phyloP scores from a whole-genome alignment of 1,140 invertebrate species.

The Tetranychus cinnabarinus region DNA sequence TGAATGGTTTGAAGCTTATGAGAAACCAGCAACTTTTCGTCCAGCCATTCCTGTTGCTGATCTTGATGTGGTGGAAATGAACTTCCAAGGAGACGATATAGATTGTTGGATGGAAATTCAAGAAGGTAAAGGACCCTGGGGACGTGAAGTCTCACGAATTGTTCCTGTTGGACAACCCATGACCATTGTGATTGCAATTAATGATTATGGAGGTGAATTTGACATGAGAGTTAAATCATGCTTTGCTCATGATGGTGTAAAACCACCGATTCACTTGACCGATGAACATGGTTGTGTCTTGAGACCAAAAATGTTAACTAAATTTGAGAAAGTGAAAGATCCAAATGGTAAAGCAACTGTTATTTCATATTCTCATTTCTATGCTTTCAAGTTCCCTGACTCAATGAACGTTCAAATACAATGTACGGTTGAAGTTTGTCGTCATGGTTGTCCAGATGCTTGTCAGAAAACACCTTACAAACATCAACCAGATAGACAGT shows the following conservation, averaged over 20 bases:
- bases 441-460: conserved; percentile 57
- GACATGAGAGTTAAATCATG: conserved; percentile 88
- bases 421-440: conserved; percentile 71
- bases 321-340: conserved; percentile 47
- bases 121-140: conserved; percentile 81
- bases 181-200: conserved; percentile 75
- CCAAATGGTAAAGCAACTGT: conserved; percentile 31
- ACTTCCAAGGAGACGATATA: conserved; percentile 53
- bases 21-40: conserved; percentile 58
- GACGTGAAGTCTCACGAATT: conserved; percentile 68
- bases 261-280: conserved; percentile 65
- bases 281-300: conserved; percentile 77
- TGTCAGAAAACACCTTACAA: conserved; percentile 13
- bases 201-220: conserved; percentile 79
- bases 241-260: conserved; percentile 60
- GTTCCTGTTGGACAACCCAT: conserved; percentile 55
- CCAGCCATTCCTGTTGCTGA: conserved; percentile 67
- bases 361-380: conserved; percentile 81
- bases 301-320: conserved; percentile 76
- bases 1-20: conserved; percentile 90
- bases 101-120: conserved; percentile 95
- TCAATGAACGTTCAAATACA: conserved; percentile 76
- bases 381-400: conserved; percentile 86
- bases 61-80: conserved; percentile 71
- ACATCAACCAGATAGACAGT: conserved; percentile 12